Base-by-base conservation (phyloP, 2,113 vertebrate species). In the Ictalurus punctatus region DNA sequence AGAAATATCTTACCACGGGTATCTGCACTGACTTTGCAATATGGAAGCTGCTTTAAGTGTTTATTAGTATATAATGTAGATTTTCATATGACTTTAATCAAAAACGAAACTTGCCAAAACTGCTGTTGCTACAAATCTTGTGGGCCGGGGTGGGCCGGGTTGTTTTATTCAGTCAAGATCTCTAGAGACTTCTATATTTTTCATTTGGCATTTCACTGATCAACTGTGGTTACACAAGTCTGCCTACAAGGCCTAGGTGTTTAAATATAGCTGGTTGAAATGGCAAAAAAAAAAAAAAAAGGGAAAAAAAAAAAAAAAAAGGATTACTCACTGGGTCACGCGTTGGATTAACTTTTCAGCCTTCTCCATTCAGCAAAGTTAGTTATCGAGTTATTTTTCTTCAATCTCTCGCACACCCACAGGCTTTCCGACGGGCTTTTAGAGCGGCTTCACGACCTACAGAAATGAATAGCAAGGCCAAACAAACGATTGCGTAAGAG, bases 391-490 rank as follows among this genome's bases (percentile, higher is more conserved):
- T 25, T 86, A 65, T 37, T 85, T 79, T 85, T 65, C 25, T 88
- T 88, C 69, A 21, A 65, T 65, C 87, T 84, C 58, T 84, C 58
- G 21, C 44, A 78, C 87, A 56, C 87, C 87, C 65, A 88, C 87
- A 30, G 59, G 44, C 34, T 74, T 85, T 85, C 74, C 16, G 48
- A 48, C 59, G 2, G 14, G 71, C 73, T 85, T 84, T 85, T 52
- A 85, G n/a, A 67, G 56, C 27, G 21, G 44, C 44, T 37, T 85
- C 44, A 79, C 59, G 21, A 54, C 58, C 56, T 78, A 59, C 34
- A 76, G 37, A 10, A 85, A 54, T 85, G 88, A 89, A 69, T 67
- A 58, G 73, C 54, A 9, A 78, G 74, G 59, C 59, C 58, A 56
- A 67, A 78, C 19, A 44, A 88, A 80, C 4, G 59, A 56, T 80